A percentile compares a stretch with the other conserved stretches of the same genome.
Evolutionary conservation across 2,113 vertebrate genomes (phyloP).

Genomic region (Sclerurus mexicanus): DNA sequence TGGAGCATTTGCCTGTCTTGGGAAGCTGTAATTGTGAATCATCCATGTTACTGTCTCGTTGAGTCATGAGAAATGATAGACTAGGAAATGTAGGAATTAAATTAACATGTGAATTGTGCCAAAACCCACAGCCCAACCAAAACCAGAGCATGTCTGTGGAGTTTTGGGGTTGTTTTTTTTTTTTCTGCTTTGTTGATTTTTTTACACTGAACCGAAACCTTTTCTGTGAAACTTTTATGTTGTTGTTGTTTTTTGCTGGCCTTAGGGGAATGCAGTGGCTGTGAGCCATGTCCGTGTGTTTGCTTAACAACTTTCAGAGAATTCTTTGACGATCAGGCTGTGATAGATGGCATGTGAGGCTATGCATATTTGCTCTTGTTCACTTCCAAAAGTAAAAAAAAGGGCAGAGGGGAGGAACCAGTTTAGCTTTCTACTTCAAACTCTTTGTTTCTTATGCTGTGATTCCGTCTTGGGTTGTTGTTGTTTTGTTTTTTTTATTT

Average conservation of each 20-base stretch:
- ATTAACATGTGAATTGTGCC: neutral
- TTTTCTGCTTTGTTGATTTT: neutral
- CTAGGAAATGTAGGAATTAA: slow-evolving; percentile 18
- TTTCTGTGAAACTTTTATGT: neutral
- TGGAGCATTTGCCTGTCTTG: neutral
- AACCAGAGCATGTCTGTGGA: neutral
- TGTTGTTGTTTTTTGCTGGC: neutral
- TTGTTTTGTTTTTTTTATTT: neutral
- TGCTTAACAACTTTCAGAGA: neutral
- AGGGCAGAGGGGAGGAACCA: neutral
- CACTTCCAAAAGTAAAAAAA: neutral
- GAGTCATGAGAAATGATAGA: slow-evolving; percentile 37
- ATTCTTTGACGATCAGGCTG: neutral
- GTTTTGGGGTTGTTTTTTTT: neutral
- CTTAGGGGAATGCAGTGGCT: neutral
- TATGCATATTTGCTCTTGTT: neutral
- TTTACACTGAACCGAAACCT: neutral
- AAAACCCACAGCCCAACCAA: neutral
- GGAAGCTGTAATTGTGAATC: neutral
- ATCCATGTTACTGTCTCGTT: neutral
- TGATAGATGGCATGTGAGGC: neutral
- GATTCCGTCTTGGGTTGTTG: neutral
- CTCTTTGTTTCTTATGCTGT: neutral
- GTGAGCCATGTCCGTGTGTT: neutral
- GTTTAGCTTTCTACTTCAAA: neutral